Conservation (phyloP, 2,888 invertebrate genomes). For the Drosophila nr. fundita region DNA sequence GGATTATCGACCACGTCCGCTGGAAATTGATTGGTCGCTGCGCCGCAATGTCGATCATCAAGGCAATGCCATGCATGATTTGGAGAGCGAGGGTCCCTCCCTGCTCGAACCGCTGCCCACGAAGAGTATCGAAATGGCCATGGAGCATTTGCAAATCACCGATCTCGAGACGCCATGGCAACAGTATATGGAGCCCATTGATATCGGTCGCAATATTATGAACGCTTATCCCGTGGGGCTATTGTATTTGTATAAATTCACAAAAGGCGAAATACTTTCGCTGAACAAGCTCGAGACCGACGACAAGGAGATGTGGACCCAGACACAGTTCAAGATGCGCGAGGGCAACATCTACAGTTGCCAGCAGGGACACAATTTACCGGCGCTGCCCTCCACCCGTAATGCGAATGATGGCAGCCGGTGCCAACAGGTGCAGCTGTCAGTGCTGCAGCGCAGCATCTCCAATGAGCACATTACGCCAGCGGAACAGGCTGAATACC, state of each 20-base stretch:
- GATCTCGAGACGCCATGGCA: constrained; percentile 74
- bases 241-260: constrained; percentile 89
- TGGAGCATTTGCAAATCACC: constrained; percentile 41
- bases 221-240: constrained; percentile 88
- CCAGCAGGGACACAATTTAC: neutral
- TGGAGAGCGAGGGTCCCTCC: constrained; percentile 63
- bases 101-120: constrained; percentile 74
- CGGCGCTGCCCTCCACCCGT: constrained; percentile 32
- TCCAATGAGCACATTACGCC: constrained; percentile 47
- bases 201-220: constrained; percentile 88
- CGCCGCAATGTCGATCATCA: constrained; percentile 72
- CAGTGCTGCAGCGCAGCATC: constrained; percentile 67
- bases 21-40: constrained; percentile 79
- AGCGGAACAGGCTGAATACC: constrained; percentile 82
- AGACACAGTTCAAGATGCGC: constrained; percentile 68
- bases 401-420: constrained; percentile 24
- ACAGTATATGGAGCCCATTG: constrained; percentile 87
- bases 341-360: constrained; percentile 46
- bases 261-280: constrained; percentile 73
- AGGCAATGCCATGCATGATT: constrained; percentile 65
- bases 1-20: constrained; percentile 72
- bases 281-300: constrained; percentile 55
- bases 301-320: constrained; percentile 59
- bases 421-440: constrained; percentile 34
- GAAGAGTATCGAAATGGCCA: constrained; percentile 37